These are phyloP conservation scores for Nephrotoma guestfalica DNA, from an alignment of 2,888 invertebrate genomes.

Conservation along the genomic window DNA sequence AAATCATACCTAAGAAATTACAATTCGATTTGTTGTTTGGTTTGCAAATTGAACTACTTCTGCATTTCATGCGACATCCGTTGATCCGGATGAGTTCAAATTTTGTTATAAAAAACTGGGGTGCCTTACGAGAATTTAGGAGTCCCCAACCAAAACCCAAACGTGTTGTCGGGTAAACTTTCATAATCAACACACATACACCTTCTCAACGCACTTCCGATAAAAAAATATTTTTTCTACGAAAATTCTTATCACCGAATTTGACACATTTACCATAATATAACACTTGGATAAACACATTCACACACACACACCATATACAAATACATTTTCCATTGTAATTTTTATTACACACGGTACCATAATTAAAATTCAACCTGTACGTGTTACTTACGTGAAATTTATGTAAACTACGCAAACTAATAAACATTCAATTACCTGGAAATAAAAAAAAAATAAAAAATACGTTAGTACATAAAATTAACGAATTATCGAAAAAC, in stretches of 20 bases:
- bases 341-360: not conserved
- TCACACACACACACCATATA: not conserved
- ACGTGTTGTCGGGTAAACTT: no score
- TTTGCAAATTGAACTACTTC: no score
- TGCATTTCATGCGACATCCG: no score
- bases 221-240: not conserved
- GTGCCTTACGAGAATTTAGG: no score
- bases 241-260: not conserved
- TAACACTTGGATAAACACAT: not conserved
- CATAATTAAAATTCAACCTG: not conserved
- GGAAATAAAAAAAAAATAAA: not conserved
- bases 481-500: not conserved
- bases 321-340: not conserved
- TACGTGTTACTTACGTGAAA: not conserved
- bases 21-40: no score
- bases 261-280: not conserved
- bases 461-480: not conserved
- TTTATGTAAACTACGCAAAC: not conserved
- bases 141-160: no score
- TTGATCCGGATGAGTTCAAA: no score
- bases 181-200: not conserved
- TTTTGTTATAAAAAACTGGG: no score
- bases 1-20: no score
- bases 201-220: not conserved
- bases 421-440: not conserved